phyloP scores from a whole-genome alignment of 2,797 vertebrate species.

The Eulemur albifrons region DNA sequence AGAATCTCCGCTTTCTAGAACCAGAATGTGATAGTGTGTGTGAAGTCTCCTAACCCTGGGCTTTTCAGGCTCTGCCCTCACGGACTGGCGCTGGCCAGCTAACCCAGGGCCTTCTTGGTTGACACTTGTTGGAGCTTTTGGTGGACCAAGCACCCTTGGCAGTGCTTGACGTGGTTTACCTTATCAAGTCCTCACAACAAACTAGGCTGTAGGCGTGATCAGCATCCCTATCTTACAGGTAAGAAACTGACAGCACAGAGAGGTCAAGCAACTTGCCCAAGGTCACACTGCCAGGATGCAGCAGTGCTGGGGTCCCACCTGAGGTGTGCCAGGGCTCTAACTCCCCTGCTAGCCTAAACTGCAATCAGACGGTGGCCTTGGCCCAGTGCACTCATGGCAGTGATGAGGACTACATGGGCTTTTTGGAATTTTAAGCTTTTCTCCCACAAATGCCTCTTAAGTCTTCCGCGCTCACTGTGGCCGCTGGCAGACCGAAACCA shows the following conservation, averaged over 20 bases:
- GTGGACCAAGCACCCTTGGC: neutral
- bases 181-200: neutral
- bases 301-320: neutral
- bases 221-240: neutral
- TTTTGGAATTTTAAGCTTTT: neutral
- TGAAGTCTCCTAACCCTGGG: neutral
- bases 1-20: neutral
- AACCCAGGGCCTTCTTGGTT: neutral
- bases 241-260: neutral
- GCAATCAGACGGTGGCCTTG: neutral
- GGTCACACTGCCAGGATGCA: neutral
- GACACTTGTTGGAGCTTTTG: accelerated
- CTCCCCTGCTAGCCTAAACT: no score
- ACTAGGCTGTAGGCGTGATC: neutral
- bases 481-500: neutral
- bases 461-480: neutral
- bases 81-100: neutral
- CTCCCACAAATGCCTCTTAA: neutral
- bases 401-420: neutral
- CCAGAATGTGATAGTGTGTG: neutral
- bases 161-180: neutral
- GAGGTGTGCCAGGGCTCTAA: neutral
- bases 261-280: neutral
- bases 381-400: neutral
- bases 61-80: neutral